Evolutionary conservation across 2,113 vertebrate species (phyloP).

Genomic region (Myanophis thanlyinensis): DNA sequence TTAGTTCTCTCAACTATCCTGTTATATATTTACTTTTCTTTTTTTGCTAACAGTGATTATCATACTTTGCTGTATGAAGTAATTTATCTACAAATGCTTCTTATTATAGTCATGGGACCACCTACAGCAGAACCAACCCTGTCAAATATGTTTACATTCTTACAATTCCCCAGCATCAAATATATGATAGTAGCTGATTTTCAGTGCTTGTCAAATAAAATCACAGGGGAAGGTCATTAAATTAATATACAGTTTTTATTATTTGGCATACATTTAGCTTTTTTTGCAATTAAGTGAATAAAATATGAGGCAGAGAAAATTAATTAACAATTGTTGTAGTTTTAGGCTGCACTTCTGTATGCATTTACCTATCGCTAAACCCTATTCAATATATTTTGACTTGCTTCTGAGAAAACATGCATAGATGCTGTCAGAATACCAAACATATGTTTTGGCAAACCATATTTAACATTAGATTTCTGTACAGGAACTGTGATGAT

Average conservation of each 20-base stretch:
- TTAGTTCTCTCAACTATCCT: neutral
- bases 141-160: neutral
- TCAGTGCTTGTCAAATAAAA: neutral
- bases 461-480: constrained; percentile 43
- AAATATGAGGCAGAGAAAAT: neutral
- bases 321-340: neutral
- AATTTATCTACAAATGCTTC: neutral
- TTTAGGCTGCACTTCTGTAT: neutral
- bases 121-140: neutral
- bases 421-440: neutral
- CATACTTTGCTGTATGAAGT: neutral
- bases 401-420: neutral
- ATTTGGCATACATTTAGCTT: constrained; percentile 1
- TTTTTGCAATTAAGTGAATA: constrained; percentile 9
- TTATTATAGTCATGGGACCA: neutral
- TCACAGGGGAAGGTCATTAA: neutral
- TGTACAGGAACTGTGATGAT: constrained; percentile 77
- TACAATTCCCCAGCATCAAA: accelerated
- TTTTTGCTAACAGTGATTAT: neutral
- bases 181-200: neutral
- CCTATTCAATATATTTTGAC: neutral
- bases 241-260: neutral
- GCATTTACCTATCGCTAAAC: neutral
- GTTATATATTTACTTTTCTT: neutral
- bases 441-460: constrained; percentile 33